phyloP scores from a whole-genome alignment of 2,113 vertebrate species.

The Oceanodroma tethys region DNA sequence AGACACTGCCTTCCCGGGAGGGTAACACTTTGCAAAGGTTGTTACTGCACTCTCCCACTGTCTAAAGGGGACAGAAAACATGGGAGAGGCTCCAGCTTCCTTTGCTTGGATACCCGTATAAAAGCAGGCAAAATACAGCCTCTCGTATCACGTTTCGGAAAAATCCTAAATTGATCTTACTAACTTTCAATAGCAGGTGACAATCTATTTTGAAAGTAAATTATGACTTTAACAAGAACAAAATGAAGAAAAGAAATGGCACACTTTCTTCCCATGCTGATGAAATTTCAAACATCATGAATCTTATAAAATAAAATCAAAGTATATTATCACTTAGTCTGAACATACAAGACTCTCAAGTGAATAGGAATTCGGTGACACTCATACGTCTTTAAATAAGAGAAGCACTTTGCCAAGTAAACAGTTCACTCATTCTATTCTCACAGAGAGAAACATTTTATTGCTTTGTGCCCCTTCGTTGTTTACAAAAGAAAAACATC shows the following conservation, averaged over 20 bases:
- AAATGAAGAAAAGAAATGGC: neutral
- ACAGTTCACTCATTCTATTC: neutral
- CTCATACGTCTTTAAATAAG: neutral
- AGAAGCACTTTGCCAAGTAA: conserved; percentile 8
- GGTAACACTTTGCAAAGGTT: neutral
- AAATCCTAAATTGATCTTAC: neutral
- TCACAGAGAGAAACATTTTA: conserved; percentile 50
- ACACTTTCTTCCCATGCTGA: neutral
- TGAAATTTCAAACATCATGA: neutral
- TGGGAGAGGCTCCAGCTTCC: neutral
- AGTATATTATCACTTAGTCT: neutral
- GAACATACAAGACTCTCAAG: neutral
- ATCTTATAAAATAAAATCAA: neutral
- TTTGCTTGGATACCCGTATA: neutral
- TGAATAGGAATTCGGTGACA: neutral
- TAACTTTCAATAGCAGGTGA: neutral
- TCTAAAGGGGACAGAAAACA: neutral
- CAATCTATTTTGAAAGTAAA: neutral
- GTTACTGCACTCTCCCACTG: neutral
- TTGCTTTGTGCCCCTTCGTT: conserved; percentile 4
- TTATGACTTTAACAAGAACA: neutral
- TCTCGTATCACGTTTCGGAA: neutral
- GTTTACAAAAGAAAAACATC: conserved; percentile 54
- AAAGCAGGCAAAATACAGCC: neutral
- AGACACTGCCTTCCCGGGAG: neutral